These are phyloP conservation scores for Lithobates sylvaticus DNA, from an alignment of 2,797 vertebrate genomes.

Conservation along the genomic window DNA sequence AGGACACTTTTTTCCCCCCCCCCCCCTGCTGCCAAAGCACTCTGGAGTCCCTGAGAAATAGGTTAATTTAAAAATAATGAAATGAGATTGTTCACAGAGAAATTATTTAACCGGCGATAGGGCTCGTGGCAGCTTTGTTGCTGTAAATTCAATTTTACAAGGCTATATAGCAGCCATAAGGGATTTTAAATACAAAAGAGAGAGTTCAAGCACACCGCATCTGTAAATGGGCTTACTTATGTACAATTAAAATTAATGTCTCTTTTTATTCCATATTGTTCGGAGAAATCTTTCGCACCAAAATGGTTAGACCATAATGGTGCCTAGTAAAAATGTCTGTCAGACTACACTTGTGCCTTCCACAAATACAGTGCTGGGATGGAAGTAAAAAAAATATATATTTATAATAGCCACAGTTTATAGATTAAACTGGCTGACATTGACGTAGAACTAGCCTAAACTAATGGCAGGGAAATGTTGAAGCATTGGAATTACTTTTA, in stretches of 20 bases:
- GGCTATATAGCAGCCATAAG: constrained; percentile 43
- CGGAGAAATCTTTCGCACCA: constrained; percentile 3
- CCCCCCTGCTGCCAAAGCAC: constrained; percentile 68
- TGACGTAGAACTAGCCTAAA: neutral
- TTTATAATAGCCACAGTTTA: neutral
- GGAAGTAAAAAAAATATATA: neutral
- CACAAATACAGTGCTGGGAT: neutral
- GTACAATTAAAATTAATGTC: constrained; percentile 52
- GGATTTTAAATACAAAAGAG: constrained; percentile 33
- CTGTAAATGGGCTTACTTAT: constrained; percentile 37
- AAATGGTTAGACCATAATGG: neutral
- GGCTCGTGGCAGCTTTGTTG: constrained; percentile 15
- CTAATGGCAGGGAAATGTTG: neutral
- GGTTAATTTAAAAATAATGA: constrained; percentile 79
- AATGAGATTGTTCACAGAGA: constrained; percentile 72
- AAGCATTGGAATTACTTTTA: too few species aligned
- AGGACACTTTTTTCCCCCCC: constrained; percentile 67
- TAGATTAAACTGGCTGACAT: neutral
- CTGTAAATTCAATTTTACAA: constrained; percentile 51
- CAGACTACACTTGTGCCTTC: neutral
- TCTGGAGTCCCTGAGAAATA: constrained; percentile 67
- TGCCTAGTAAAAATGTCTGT: neutral
- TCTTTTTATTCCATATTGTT: constrained; percentile 47
- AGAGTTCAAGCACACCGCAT: neutral
- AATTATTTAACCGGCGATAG: constrained; percentile 70